Evolutionary conservation across 2,888 invertebrate genomes (phyloP).

Genomic region (Ectemnius continuus): DNA sequence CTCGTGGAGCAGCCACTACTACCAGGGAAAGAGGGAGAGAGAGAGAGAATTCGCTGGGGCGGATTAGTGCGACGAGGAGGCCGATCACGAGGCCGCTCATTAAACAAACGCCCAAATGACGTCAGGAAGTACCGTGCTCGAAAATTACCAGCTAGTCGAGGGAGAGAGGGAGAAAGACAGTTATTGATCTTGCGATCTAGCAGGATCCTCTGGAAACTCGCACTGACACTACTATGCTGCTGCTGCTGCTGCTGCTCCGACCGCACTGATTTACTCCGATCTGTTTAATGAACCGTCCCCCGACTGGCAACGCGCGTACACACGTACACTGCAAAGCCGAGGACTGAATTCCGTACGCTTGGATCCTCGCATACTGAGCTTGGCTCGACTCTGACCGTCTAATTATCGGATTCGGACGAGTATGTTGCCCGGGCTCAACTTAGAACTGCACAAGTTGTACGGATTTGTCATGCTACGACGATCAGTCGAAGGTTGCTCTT

Average conservation of each 20-base stretch:
- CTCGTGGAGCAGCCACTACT: background rate
- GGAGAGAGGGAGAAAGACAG: slow-evolving; percentile 17
- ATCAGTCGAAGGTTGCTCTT: background rate
- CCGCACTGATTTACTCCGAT: slow-evolving; percentile 4
- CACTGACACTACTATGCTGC: background rate
- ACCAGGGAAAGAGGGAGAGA: background rate
- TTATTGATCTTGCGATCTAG: slow-evolving; percentile 12
- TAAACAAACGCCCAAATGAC: slow-evolving; percentile 43
- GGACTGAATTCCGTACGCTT: no score
- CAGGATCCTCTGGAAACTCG: background rate
- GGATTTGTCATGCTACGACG: background rate
- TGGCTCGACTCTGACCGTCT: slow-evolving; percentile 8
- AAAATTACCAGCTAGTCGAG: slow-evolving; percentile 1
- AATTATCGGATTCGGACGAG: slow-evolving; percentile 1
- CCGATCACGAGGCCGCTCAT: slow-evolving; percentile 39
- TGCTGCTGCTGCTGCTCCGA: background rate
- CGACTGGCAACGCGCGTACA: background rate
- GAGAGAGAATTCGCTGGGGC: background rate
- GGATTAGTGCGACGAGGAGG: background rate
- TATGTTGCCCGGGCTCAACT: background rate
- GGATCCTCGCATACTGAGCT: background rate
- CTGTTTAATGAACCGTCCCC: slow-evolving; percentile 1
- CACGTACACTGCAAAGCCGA: no score
- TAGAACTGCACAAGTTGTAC: no score
- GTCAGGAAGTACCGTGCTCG: slow-evolving; percentile 16